Base-by-base conservation (phyloP, 2,888 invertebrate species). In the Epirrhoe alternata region DNA sequence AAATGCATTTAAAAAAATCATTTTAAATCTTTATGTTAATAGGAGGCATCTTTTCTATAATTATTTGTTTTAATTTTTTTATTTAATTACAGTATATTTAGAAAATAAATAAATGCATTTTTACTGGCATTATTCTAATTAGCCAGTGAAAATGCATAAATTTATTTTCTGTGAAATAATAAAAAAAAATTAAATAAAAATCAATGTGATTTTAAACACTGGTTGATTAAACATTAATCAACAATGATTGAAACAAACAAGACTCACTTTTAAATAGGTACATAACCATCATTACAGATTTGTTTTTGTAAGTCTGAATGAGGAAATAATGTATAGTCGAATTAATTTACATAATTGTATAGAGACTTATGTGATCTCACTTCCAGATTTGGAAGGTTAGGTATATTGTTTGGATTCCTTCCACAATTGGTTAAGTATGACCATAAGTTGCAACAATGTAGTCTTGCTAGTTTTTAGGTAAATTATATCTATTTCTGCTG, bases 301-400 rank as follows among this genome's bases (percentile, higher is more conserved):
- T 30, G 12, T 50, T 58, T 58, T 58, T 49, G 14, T 47, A 47
- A 16, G 16, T 35, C 51, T 51, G 47, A 35, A 61, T 61, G 14
- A 61, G 24, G n/a, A 61, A 61, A 35, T 33, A 53, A 31, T 7
- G 33, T 12, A 7, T 17, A 14, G 10, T 35, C 10, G 6, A 47
- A 42, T 24, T 30, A 14, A 38, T 56, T 62, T 42, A 12, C 61
- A 56, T 62, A 49, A 6, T 53, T 47, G 42, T 45, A 17, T 45
- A 45, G 16, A 12, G 12, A 61, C 7, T 51, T 31, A 60, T 45
- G 35, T 51, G 55, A 56, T 6, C 50, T 42, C 31, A 4, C 17
- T 42, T 24, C 62, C 61, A 50, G 35, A 50, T 61, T 50, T 55
- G 49, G 61, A 55, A 55, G 14, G 6, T 45, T 24, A 24, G 47